A percentile compares a stretch with the other conserved stretches of the same genome.
Conservation (phyloP, 1,140 invertebrate genomes). For the Macrostomum lignano region DNA sequence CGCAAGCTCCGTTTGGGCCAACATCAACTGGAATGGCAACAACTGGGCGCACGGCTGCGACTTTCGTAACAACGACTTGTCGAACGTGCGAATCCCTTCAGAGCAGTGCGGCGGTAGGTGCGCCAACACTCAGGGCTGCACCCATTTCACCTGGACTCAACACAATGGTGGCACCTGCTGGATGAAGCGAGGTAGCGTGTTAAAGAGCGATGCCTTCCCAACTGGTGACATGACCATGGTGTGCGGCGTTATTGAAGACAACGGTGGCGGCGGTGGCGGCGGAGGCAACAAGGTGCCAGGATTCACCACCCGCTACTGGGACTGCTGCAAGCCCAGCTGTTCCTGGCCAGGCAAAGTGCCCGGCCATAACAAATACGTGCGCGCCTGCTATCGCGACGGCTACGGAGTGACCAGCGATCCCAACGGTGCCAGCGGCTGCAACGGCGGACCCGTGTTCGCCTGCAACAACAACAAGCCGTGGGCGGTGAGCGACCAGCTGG, state of each 20-base stretch:
- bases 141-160: constrained; percentile 8
- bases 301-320: neutral
- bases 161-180: constrained; percentile 6
- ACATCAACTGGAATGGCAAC: no score
- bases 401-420: neutral
- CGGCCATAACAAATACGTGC: no score
- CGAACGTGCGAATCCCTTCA: no score
- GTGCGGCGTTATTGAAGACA: constrained; percentile 8
- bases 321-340: neutral
- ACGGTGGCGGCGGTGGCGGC: no score
- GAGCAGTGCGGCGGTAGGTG: constrained; percentile 3
- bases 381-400: neutral
- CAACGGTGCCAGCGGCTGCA: neutral
- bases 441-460: neutral
- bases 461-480: neutral
- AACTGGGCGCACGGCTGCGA: no score
- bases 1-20: no score
- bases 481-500: neutral
- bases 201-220: neutral
- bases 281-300: no score
- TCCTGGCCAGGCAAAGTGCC: neutral
- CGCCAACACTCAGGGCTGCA: constrained; percentile 5
- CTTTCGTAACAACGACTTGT: no score
- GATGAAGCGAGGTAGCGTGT: constrained; percentile 5
- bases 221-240: constrained; percentile 3